Conservation (phyloP, 2,888 invertebrate species). For the Cataglyphis altisquamis region DNA sequence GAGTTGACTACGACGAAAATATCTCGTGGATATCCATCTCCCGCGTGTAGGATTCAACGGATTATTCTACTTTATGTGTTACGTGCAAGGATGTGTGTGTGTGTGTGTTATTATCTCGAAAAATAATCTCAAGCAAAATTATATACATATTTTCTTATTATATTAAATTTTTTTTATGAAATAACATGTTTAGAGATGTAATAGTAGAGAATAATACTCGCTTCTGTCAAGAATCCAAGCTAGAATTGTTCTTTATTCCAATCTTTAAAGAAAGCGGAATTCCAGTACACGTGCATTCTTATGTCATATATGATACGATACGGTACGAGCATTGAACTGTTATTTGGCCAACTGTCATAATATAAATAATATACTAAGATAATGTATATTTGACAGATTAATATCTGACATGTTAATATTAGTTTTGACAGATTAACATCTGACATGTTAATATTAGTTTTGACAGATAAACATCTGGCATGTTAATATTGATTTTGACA, state of each 20-base stretch:
- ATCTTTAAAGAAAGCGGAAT: conserved; percentile 10
- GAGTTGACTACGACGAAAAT: conserved; percentile 38
- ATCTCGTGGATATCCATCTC: conserved; percentile 30
- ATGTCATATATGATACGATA: not conserved
- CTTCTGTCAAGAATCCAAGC: not conserved
- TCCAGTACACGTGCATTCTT: not conserved
- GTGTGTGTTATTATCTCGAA: not conserved
- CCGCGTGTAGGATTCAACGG: conserved; percentile 2
- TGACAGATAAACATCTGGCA: not conserved
- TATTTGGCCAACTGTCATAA: not conserved
- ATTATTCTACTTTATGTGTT: conserved; percentile 18
- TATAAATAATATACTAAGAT: not conserved
- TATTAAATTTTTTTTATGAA: not conserved
- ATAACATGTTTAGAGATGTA: not conserved
- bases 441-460: no score
- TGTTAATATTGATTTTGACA: not conserved
- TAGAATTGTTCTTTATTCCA: not conserved
- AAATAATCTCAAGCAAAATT: not conserved
- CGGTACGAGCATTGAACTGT: conserved; percentile 4
- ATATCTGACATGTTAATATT: not conserved
- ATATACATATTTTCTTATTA: not conserved
- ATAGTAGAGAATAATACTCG: not conserved
- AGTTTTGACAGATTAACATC: no score
- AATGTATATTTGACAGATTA: not conserved
- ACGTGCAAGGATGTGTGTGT: not conserved